These are phyloP conservation scores for Lagopus leucura DNA, from an alignment of 2,113 vertebrate genomes.

Conservation along the genomic window DNA sequence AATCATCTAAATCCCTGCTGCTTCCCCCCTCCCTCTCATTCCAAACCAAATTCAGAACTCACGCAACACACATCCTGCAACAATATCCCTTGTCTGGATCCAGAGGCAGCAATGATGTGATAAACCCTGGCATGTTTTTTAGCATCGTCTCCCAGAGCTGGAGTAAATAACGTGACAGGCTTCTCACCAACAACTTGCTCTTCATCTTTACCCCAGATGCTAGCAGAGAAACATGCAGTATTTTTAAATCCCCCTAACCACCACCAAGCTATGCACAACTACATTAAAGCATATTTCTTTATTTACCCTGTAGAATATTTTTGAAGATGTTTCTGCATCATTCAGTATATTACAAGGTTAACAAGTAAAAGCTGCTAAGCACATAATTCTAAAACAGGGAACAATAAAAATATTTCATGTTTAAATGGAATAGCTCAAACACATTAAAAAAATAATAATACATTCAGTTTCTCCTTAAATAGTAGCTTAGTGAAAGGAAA, in stretches of 20 bases:
- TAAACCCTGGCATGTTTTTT: not conserved
- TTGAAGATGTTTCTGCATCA: not conserved
- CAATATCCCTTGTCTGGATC: not conserved
- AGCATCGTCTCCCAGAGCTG: not conserved
- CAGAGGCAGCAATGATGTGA: not conserved
- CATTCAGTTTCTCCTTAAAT: not conserved
- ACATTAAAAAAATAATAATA: not conserved
- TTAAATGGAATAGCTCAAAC: not conserved
- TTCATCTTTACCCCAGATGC: constrained; percentile 23
- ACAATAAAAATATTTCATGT: not conserved
- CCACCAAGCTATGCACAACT: not conserved
- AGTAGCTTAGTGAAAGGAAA: not conserved
- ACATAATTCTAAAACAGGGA: not conserved
- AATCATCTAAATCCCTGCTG: not conserved
- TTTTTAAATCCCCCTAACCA: not conserved
- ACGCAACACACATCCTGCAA: not conserved
- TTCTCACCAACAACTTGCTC: not conserved
- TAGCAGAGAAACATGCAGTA: not conserved
- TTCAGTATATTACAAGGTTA: not conserved
- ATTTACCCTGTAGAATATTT: not conserved
- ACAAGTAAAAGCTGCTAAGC: not conserved
- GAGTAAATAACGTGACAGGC: not conserved
- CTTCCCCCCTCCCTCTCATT: not conserved
- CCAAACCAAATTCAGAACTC: not conserved
- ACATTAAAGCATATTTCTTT: not conserved